Percentiles rank a stretch among this genome's conserved stretches.
phyloP scores from a whole-genome alignment of 2,113 vertebrate genomes.

The Myanophis thanlyinensis region DNA sequence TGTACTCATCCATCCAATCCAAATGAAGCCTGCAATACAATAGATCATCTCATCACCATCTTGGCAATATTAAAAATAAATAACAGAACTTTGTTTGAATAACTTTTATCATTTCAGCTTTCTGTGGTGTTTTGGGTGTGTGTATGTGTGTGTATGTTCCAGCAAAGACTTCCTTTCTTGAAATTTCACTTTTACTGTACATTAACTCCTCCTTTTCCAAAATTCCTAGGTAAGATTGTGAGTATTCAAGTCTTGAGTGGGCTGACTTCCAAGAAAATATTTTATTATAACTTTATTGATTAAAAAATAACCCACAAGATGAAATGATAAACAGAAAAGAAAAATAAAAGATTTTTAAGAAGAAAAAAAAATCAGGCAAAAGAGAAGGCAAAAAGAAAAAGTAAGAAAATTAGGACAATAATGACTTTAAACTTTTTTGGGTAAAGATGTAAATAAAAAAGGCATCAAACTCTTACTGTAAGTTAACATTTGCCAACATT shows the following conservation, averaged over 20 bases:
- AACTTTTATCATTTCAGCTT: constrained; percentile 50
- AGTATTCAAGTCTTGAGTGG: background rate
- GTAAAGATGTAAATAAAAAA: background rate
- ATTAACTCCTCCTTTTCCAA: constrained; percentile 19
- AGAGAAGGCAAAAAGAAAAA: background rate
- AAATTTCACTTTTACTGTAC: constrained; percentile 11
- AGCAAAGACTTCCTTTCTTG: constrained; percentile 54
- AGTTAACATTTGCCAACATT: background rate
- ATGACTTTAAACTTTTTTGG: background rate
- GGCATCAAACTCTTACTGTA: background rate
- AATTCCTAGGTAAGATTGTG: background rate
- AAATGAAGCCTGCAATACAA: background rate
- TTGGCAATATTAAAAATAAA: constrained; percentile 6
- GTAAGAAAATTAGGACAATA: background rate
- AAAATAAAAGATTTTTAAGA: background rate
- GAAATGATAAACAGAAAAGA: background rate
- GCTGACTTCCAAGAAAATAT: background rate
- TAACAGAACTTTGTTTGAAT: constrained; percentile 47
- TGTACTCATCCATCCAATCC: background rate
- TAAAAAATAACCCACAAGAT: background rate
- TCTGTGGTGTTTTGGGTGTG: background rate
- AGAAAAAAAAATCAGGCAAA: no score
- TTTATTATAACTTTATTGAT: background rate
- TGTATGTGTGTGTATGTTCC: constrained; percentile 55
- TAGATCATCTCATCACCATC: background rate